These are phyloP conservation scores for Holacanthella duospinosa DNA, from an alignment of 2,888 invertebrate species.

Conservation along the genomic window DNA sequence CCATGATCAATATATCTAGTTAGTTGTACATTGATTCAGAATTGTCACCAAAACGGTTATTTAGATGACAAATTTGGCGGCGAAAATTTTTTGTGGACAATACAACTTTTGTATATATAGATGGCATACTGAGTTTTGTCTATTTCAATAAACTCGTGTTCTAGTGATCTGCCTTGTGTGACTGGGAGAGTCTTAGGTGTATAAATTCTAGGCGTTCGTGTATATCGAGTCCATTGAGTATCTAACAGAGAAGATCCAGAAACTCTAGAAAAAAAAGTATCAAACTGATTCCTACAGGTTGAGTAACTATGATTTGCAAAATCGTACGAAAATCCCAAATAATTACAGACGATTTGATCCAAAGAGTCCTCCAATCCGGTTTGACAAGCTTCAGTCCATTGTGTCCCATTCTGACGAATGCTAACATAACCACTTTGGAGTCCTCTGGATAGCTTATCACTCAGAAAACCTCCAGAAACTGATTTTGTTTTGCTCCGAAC, in stretches of 20 bases:
- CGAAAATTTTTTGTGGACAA: too few relatives aligned
- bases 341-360: slow-evolving; percentile 11
- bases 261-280: too few relatives aligned
- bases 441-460: slow-evolving; percentile 4
- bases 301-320: too few relatives aligned
- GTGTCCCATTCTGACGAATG: not conserved
- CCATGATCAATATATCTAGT: too few relatives aligned
- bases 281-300: too few relatives aligned
- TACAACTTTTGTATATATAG: too few relatives aligned
- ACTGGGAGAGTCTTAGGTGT: not conserved
- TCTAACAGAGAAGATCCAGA: too few relatives aligned
- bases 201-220: not conserved
- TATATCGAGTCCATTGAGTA: not conserved
- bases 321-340: slow-evolving; percentile 1
- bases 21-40: too few relatives aligned
- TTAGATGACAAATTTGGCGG: too few relatives aligned
- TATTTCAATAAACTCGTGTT: too few relatives aligned
- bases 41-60: too few relatives aligned
- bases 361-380: slow-evolving; percentile 8
- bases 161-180: not conserved
- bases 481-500: not conserved
- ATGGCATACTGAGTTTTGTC: too few relatives aligned
- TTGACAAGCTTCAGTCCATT: slow-evolving; percentile 10
- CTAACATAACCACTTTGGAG: slow-evolving; percentile 9
- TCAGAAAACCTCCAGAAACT: slow-evolving; percentile 4